These are phyloP conservation scores for Watsonalla cultraria DNA, from an alignment of 2,888 invertebrate genomes.

Conservation along the genomic window DNA sequence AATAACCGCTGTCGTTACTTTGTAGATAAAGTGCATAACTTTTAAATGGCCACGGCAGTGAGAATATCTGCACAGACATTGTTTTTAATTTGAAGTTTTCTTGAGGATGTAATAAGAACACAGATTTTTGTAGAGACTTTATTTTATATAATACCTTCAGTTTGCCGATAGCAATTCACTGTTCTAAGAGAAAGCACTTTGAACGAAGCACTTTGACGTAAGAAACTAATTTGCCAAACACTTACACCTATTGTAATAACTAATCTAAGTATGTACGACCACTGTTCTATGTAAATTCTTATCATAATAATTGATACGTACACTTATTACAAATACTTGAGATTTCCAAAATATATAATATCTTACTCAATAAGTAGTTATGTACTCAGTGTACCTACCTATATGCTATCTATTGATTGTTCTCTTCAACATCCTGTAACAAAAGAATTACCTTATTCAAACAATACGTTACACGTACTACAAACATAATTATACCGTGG, in stretches of 20 bases:
- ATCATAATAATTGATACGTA: neutral
- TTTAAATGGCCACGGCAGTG: no score
- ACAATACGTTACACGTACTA: no score
- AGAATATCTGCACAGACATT: no score
- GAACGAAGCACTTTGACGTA: neutral
- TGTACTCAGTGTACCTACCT: neutral
- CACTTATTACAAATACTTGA: neutral
- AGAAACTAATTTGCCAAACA: neutral
- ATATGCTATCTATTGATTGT: conserved; percentile 31
- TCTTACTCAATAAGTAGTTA: neutral
- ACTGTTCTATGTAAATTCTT: neutral
- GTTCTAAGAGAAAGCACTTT: no score
- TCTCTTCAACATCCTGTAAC: conserved; percentile 58
- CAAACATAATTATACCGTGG: no score
- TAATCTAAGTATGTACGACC: no score
- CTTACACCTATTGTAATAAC: no score
- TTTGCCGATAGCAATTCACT: no score
- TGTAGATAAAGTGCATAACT: neutral
- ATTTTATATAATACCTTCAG: no score
- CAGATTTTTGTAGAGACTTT: no score
- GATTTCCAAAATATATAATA: neutral
- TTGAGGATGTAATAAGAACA: no score
- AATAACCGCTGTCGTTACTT: neutral
- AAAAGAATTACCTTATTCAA: neutral
- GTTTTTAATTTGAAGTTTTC: no score